Percentiles rank a stretch among this genome's conserved stretches.
Conservation (phyloP, 2,888 invertebrate species). For the Tortricodes alternella region DNA sequence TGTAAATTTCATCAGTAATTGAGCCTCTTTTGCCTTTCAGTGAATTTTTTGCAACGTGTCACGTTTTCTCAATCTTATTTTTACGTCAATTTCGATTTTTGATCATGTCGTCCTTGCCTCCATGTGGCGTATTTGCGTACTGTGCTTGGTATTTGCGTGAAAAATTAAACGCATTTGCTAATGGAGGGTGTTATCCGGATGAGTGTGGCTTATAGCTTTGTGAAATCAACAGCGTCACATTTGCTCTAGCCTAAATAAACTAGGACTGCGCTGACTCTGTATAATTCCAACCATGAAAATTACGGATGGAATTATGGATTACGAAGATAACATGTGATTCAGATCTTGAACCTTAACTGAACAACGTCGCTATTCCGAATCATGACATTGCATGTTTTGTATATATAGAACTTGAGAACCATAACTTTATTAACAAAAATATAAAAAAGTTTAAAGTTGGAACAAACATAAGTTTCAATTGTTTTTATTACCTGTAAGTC, state of each 20-base stretch:
- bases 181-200: constrained; percentile 14
- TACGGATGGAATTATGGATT: no score
- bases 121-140: background rate
- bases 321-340: no score
- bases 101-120: background rate
- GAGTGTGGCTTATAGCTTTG: constrained; percentile 13
- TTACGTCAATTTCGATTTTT: background rate
- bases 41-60: constrained; percentile 1
- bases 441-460: background rate
- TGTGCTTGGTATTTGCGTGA: constrained; percentile 7
- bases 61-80: constrained; percentile 1
- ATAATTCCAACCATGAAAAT: no score
- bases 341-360: no score
- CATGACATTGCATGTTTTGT: no score
- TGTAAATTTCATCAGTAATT: constrained; percentile 10
- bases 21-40: constrained; percentile 8
- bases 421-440: no score
- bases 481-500: background rate
- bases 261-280: no score
- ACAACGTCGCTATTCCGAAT: no score
- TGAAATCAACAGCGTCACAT: background rate
- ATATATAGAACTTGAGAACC: no score
- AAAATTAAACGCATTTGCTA: constrained; percentile 28
- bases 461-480: background rate
- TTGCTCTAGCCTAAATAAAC: background rate